A percentile compares a stretch with the other conserved stretches of the same genome.
phyloP scores from a whole-genome alignment of 2,888 invertebrate species.

The Tenthredo scrophulariae region DNA sequence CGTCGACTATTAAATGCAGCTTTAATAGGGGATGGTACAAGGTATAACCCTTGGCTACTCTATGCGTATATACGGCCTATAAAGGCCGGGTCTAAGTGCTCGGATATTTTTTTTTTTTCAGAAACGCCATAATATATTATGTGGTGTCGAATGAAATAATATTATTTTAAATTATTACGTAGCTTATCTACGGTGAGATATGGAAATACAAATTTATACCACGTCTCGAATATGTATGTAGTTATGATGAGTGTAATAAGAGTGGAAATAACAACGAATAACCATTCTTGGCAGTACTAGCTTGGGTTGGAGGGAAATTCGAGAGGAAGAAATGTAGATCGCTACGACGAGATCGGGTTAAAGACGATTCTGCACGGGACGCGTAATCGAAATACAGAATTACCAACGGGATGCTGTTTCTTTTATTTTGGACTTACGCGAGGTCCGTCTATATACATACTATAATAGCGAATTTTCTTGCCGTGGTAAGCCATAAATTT shows the following conservation, averaged over 20 bases:
- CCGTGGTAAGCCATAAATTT: constrained; percentile 21
- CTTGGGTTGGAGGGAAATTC: background rate
- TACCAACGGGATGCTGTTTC: background rate
- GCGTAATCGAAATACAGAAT: constrained; percentile 26
- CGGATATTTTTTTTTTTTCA: background rate
- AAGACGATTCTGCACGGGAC: background rate
- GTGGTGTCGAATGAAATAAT: constrained; percentile 20
- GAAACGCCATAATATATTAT: background rate
- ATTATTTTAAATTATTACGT: constrained; percentile 23
- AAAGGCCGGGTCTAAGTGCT: background rate
- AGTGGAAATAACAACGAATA: constrained; percentile 34
- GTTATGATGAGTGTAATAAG: constrained; percentile 4
- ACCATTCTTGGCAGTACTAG: constrained; percentile 18
- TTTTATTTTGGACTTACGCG: background rate
- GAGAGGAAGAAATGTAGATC: background rate
- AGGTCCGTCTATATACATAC: background rate
- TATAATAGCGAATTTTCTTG: background rate
- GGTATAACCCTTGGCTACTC: background rate
- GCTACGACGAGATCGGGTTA: background rate
- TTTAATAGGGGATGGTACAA: constrained; percentile 4
- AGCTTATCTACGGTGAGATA: background rate
- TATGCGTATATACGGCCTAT: background rate
- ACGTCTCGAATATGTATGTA: constrained; percentile 5
- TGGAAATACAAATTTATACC: background rate
- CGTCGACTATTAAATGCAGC: background rate